Evolutionary conservation across 2,888 invertebrate genomes (phyloP), one percentile per base, ranked within the genome.

Genomic region (Eupithecia dodoneata): DNA sequence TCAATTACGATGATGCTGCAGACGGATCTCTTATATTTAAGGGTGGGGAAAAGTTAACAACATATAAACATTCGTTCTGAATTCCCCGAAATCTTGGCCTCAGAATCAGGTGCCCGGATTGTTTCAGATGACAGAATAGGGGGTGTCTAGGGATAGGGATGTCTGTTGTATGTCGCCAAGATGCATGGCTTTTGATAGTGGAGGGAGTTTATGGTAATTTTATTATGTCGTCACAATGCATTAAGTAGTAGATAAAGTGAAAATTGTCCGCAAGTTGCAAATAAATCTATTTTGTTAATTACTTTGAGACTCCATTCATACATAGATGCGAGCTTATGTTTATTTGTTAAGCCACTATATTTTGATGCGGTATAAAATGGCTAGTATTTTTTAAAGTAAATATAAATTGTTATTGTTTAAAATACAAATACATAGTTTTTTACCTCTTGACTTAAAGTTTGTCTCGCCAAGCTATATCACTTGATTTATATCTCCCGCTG

Each of bases 401-500:
- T 18, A 10, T 18, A 59, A 7, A 9, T 0, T 0, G 7, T 59
- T 9, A 0, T 10, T 18, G 7, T 59, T 59, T 5, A 18, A 12
- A 4, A 4, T 18, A 63, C 4, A 10, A 30, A 63, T 42, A 66
- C 15, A 81, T 59, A 1, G 18, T 59, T 18, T 59, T 59, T 59
- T 7, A 18, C 18, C 55, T 83, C 84, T 85, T 85, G 84, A 86
- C 85, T 86, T 82, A 84, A 83, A 87, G 85, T 86, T 86, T 81
- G 85, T 85, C 84, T 84, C 82, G 85, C 82, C 82, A 85, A 86
- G 85, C 86, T 81, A 83, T 83, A 84, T 85, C 90, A 86, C 87
- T 88, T 91, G 92, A 93, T 93, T 93, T 93, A 93, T 92, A 88
- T 87, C 86, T 85, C 84, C 86, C 85, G 85, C 85, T 85, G 90